These are phyloP conservation scores for Nanger granti DNA, from an alignment of 2,113 vertebrate genomes.

Conservation along the genomic window DNA sequence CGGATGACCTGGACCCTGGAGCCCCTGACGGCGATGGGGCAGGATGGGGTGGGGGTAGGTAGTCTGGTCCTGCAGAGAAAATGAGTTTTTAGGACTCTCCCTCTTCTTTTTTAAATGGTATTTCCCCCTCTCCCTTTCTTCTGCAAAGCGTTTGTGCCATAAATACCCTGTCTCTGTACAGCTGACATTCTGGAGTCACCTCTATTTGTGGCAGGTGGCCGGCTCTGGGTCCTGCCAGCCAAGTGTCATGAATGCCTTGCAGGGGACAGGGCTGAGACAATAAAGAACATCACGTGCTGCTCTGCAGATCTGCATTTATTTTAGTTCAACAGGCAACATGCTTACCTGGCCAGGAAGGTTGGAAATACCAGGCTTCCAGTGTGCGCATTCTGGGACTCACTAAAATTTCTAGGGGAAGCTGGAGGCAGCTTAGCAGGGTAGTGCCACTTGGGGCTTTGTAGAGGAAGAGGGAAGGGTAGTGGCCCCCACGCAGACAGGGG, in stretches of 20 bases:
- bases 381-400: accelerated
- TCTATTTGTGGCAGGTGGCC: neutral
- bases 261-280: neutral
- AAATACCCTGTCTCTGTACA: neutral
- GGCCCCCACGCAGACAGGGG: neutral
- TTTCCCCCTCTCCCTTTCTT: neutral
- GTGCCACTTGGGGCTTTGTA: neutral
- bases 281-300: neutral
- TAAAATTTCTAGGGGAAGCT: neutral
- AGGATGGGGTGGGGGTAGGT: accelerated
- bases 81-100: neutral
- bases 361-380: neutral
- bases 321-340: neutral
- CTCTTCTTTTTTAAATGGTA: neutral
- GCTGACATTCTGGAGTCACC: neutral
- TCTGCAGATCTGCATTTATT: neutral
- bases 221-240: neutral
- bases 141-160: neutral
- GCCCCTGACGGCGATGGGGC: neutral
- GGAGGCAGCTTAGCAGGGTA: neutral
- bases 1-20: neutral
- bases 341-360: neutral
- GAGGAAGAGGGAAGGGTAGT: neutral
- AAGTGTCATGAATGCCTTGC: neutral
- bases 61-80: neutral